phyloP scores from a whole-genome alignment of 2,113 vertebrate species.

The Calidris pygmaea region DNA sequence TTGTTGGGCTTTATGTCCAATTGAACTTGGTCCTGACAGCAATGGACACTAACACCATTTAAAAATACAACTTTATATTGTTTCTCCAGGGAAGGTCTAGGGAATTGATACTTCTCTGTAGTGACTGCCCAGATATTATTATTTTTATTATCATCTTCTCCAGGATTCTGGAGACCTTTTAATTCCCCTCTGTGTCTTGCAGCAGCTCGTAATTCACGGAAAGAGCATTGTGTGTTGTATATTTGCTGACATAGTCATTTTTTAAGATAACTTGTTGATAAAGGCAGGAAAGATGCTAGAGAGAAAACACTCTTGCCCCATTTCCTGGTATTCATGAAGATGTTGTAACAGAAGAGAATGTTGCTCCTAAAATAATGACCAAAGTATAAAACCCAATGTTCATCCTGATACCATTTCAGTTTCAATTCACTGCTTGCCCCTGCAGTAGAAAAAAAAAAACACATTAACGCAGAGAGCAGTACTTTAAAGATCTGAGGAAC shows the following conservation, averaged over 20 bases:
- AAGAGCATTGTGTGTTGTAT: background rate
- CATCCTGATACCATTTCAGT: background rate
- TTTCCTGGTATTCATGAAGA: background rate
- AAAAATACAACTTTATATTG: background rate
- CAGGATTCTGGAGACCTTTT: constrained; percentile 35
- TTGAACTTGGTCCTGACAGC: background rate
- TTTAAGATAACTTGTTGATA: constrained; percentile 22
- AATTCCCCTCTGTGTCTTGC: constrained; percentile 24
- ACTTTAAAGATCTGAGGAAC: background rate
- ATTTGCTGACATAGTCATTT: constrained; percentile 9
- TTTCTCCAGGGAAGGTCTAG: background rate
- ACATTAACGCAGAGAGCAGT: background rate
- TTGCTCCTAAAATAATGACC: background rate
- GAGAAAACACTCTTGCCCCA: background rate
- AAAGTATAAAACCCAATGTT: background rate
- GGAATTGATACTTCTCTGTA: background rate
- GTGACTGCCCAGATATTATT: background rate
- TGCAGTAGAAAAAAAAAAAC: background rate
- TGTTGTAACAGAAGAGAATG: background rate
- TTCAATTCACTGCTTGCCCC: background rate
- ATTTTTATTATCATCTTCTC: constrained; percentile 38
- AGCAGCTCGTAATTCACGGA: background rate
- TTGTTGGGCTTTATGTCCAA: background rate
- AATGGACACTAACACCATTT: background rate
- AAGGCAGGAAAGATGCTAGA: background rate